Base-by-base conservation (phyloP, 2,113 vertebrate genomes). In the Ceyx cyanopectus region DNA sequence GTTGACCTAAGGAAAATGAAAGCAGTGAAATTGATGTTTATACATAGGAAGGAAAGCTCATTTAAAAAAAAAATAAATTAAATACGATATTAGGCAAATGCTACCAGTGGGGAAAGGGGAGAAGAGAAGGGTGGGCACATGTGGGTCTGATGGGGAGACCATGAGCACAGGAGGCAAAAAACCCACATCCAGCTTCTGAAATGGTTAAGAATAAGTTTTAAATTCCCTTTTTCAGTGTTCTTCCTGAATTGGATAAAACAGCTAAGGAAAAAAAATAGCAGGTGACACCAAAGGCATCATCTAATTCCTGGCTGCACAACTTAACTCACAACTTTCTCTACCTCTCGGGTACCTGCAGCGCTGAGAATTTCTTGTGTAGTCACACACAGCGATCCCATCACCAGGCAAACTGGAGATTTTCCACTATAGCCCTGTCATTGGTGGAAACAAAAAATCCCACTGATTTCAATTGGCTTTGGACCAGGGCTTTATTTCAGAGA, bases 1-100 rank as follows among this genome's bases (percentile, higher is more conserved):
- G 29, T 81, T 85, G 51, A 91, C 14, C 56, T 72, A 81, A 68
- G 78, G 43, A 87, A 92, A 96, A 87, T 23, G 72, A 77, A 92
- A 85, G 75, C 0, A 0, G 56, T 56, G 37, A 81, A 92, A 68
- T 0, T 50, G 85, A 86, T 76, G 73, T 53, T 78, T 73, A 57
- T 37, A 53, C 16, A 45, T 16, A 56, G 34, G n/a, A 92, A 89
- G 72, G 18, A 26, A 87, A 91, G 34, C 16, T 74, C 40, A 37
- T 83, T 69, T 34, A 45, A 90, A 85, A 87, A 45, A 17, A 16
- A 60, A 85, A 78, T n/a, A 67, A 92, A 50, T 34, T 5, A 17
- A 86, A 80, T 68, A 75, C 27, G 12, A 4, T 27, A 56, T 79
- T 29, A 80, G 43, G 26, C 10, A 70, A 79, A 63, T 27, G 18